A percentile compares a stretch with the other conserved stretches of the same genome.
Conservation (phyloP, 1,140 invertebrate species). For the Macrosteles quadrilineatus region DNA sequence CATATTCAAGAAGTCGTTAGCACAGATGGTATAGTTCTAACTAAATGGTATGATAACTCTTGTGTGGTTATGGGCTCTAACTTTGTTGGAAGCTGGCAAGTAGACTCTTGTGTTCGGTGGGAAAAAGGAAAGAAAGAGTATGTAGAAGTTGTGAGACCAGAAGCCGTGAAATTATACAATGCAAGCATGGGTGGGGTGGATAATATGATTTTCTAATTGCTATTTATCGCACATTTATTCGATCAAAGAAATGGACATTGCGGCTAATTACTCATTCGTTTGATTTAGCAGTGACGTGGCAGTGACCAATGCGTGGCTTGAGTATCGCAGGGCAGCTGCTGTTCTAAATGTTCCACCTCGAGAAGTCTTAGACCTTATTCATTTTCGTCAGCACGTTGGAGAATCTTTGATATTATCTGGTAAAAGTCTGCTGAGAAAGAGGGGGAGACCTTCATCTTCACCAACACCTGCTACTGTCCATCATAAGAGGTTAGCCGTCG, state of each 20-base stretch:
- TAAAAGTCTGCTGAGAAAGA: constrained; percentile 17
- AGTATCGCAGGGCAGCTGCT: constrained; percentile 24
- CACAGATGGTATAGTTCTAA: constrained; percentile 30
- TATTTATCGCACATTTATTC: constrained; percentile 33
- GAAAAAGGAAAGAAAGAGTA: constrained; percentile 45
- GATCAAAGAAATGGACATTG: constrained; percentile 35
- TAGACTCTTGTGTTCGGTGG: constrained; percentile 41
- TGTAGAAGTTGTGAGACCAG: constrained; percentile 45
- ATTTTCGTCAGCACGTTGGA: constrained; percentile 25
- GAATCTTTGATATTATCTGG: constrained; percentile 19
- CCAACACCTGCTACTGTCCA: no score
- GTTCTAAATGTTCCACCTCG: not conserved
- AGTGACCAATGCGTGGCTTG: constrained; percentile 33
- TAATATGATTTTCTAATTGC: constrained; percentile 40
- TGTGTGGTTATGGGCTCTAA: constrained; percentile 32
- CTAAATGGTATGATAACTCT: constrained; percentile 38
- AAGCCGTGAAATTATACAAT: constrained; percentile 49
- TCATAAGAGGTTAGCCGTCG: no score
- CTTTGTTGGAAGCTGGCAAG: constrained; percentile 32
- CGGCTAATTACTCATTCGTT: constrained; percentile 31
- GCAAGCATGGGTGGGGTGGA: constrained; percentile 50
- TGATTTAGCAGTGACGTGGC: no score
- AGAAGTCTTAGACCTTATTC: constrained; percentile 32
- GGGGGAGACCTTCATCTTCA: constrained; percentile 36
- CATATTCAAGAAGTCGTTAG: not conserved